phyloP scores from a whole-genome alignment of 2,797 vertebrate species.

The Oryzias dopingdopingensis region DNA sequence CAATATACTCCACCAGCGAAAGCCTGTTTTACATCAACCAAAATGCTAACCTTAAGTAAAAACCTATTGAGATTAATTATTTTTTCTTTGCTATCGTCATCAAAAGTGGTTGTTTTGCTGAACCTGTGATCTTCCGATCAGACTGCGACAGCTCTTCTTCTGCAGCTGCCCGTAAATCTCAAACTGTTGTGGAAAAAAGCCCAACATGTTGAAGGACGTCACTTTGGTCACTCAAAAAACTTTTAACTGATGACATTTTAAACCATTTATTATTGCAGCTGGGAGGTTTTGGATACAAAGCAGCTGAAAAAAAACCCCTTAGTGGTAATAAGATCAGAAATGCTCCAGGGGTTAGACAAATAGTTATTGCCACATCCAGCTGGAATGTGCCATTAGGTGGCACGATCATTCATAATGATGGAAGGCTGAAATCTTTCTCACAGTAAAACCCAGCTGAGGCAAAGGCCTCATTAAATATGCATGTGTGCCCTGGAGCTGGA shows the following conservation, averaged over 20 bases:
- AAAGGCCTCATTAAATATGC: slow-evolving; percentile 62
- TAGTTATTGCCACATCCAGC: slow-evolving; percentile 59
- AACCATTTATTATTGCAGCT: slow-evolving; percentile 27
- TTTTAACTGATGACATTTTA: background rate
- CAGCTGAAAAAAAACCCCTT: slow-evolving; percentile 39
- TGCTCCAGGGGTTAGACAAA: slow-evolving; percentile 51
- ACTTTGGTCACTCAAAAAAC: too few species aligned
- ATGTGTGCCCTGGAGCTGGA: slow-evolving; percentile 38
- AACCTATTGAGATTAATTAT: too few species aligned
- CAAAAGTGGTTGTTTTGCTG: too few species aligned
- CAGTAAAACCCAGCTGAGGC: slow-evolving; percentile 43
- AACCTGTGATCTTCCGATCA: too few species aligned
- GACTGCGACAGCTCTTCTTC: too few species aligned
- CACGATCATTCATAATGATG: slow-evolving; percentile 63
- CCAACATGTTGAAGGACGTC: too few species aligned
- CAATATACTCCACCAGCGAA: too few species aligned
- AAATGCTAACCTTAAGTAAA: too few species aligned
- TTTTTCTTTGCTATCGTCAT: too few species aligned
- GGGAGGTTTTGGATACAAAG: slow-evolving; percentile 38
- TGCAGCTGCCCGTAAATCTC: too few species aligned
- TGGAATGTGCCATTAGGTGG: slow-evolving; percentile 49
- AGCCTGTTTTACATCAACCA: too few species aligned
- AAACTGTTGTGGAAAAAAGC: background rate
- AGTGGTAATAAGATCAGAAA: slow-evolving; percentile 48
- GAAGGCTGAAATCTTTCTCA: slow-evolving; percentile 42